Evolutionary conservation across 2,797 vertebrate genomes (phyloP), one percentile per base, ranked within the genome.

Genomic region (Darevskia nairensis): DNA sequence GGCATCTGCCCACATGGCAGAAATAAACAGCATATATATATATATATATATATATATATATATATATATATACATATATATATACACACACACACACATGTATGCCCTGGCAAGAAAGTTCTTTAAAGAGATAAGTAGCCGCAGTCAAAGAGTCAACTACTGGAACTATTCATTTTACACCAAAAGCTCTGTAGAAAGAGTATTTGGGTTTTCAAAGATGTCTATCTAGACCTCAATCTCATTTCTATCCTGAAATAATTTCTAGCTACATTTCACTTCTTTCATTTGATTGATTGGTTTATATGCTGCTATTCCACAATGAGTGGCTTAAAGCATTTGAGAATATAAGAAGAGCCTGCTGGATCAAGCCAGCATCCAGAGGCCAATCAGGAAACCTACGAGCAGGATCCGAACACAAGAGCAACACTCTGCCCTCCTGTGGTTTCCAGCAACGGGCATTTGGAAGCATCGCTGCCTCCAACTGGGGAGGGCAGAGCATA

Each of bases 1-100:
- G 88, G 84, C 79, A 92, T 87, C 69, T 25, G 15, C 23, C 35
- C 66, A 87, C 55, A 72, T 78, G 59, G 82, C 72, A 85, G 55
- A 88, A 90, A 89, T 84, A 84, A 69, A 79, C 78, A 1, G 66
- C 84, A 35, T 35, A 44, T 76, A 39, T 66, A 44, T 90, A 71
- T 79, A 78, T 19, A 9, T 19, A 25, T 71, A 50, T 71, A 82
- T 10, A n/a, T n/a, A n/a, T n/a, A n/a, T n/a, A n/a, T n/a, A n/a
- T n/a, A n/a, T 29, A 9, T 64, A 4, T 64, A 23, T 4, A 5
- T 41, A 41, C 5, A 41, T 5, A 41, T 5, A 41, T 5, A 41
- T 4, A 41, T 4, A 41, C 8, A 46, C 85, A 44, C 77, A 41
- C 72, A 74, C 15, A 9, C 8, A 35, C 17, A 55, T n/a, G 13